Percentiles rank a stretch among this genome's conserved stretches.
Conservation (phyloP, 2,113 vertebrate species). For the Syngnathus typhle region DNA sequence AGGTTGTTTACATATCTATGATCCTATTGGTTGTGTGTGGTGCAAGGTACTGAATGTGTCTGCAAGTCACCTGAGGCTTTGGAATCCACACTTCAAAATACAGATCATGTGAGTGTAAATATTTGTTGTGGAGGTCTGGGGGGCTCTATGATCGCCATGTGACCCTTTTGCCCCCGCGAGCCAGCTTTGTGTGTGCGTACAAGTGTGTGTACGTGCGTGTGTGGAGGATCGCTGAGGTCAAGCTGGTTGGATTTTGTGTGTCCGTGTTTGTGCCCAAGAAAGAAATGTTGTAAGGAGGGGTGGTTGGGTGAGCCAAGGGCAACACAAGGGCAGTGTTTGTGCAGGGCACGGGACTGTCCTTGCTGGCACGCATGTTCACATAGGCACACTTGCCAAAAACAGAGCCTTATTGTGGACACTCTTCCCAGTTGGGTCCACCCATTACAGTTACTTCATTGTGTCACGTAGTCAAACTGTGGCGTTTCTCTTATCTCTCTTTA, state of each 20-base stretch:
- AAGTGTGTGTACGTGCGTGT: too few species aligned
- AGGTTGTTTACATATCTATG: constrained; percentile 7
- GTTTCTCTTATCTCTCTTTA: constrained; percentile 16
- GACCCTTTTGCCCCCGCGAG: constrained; percentile 23
- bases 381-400: constrained; percentile 50
- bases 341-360: constrained; percentile 61
- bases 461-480: constrained; percentile 30
- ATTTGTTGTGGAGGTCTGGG: constrained; percentile 6
- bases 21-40: not conserved
- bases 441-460: constrained; percentile 56
- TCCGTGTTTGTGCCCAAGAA: constrained; percentile 21
- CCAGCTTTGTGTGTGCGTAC: constrained; percentile 26
- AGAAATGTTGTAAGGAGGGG: constrained; percentile 16
- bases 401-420: constrained; percentile 64
- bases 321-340: constrained; percentile 66
- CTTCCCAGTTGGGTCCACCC: constrained; percentile 41
- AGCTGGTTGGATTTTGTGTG: constrained; percentile 26
- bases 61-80: constrained; percentile 11
- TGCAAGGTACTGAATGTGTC: constrained; percentile 16
- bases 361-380: constrained; percentile 44
- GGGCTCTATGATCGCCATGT: constrained; percentile 35
- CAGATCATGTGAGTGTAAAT: constrained; percentile 18
- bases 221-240: constrained; percentile 19
- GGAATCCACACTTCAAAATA: constrained; percentile 20
- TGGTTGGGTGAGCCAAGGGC: constrained; percentile 39